Conservation (phyloP, 2,113 vertebrate genomes). For the Vidua macroura region DNA sequence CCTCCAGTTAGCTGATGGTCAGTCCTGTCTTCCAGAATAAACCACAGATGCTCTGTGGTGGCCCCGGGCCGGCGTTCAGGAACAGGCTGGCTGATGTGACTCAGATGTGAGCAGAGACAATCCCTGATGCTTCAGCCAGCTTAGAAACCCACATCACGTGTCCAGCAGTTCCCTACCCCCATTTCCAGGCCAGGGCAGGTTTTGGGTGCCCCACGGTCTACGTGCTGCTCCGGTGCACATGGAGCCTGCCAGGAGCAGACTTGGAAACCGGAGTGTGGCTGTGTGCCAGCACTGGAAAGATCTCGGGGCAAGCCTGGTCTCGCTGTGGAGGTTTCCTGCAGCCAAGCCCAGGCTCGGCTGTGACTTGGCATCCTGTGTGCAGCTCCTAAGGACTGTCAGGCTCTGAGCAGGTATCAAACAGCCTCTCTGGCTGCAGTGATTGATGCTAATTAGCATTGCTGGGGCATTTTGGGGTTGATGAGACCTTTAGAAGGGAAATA, state of each 20-base stretch:
- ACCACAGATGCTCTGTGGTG: background rate
- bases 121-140: background rate
- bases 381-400: background rate
- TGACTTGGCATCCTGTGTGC: background rate
- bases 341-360: background rate
- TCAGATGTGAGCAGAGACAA: background rate
- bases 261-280: fast-evolving
- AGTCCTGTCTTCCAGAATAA: background rate
- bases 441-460: background rate
- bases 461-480: background rate
- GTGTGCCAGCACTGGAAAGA: background rate
- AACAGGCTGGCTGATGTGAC: background rate
- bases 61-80: background rate
- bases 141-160: background rate
- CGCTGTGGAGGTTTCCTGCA: background rate
- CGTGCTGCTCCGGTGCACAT: fast-evolving
- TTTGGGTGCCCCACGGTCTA: background rate
- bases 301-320: background rate
- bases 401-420: background rate
- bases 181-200: background rate
- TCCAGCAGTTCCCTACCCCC: background rate
- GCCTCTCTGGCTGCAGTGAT: background rate
- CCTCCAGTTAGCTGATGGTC: background rate
- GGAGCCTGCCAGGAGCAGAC: background rate
- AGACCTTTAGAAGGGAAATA: conserved; percentile 16